Conservation (phyloP, 2,113 vertebrate genomes). For the Dunckerocampus dactyliophorus region DNA sequence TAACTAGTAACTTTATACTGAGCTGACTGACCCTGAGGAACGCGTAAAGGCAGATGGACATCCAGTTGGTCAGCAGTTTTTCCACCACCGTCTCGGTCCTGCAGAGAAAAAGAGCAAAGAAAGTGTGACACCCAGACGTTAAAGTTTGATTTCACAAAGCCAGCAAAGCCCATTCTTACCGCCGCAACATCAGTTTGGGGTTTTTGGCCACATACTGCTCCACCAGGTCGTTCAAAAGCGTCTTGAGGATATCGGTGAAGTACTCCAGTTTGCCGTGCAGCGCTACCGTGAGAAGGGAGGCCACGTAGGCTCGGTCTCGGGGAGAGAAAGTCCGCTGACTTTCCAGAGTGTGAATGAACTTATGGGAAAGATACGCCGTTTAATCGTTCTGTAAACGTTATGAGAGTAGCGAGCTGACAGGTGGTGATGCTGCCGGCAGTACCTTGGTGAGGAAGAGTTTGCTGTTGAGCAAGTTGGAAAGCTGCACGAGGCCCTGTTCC, state of each 20-base stretch:
- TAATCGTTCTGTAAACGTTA: fast-evolving
- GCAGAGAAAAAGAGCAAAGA: slow-evolving; percentile 25
- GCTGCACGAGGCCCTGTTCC: slow-evolving; percentile 93
- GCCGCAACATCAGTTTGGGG: slow-evolving; percentile 95
- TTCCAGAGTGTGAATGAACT: slow-evolving; percentile 97
- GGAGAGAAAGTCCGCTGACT: slow-evolving; percentile 94
- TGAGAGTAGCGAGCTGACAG: neutral
- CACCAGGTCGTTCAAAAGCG: slow-evolving; percentile 89
- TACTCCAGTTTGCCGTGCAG: slow-evolving; percentile 96
- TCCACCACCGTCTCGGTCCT: slow-evolving; percentile 98
- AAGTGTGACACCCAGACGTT: neutral
- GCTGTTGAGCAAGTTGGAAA: slow-evolving; percentile 97
- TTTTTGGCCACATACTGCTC: slow-evolving; percentile 98
- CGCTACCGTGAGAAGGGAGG: slow-evolving; percentile 89
- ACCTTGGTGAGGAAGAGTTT: slow-evolving; percentile 99
- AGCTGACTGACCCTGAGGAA: slow-evolving; percentile 85
- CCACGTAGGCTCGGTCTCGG: slow-evolving; percentile 90
- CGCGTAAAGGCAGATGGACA: slow-evolving; percentile 94
- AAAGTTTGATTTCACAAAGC: neutral
- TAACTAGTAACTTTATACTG: too few relatives aligned
- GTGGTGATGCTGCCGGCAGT: neutral
- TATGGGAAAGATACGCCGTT: neutral
- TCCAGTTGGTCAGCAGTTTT: slow-evolving; percentile 98
- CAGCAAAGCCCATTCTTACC: slow-evolving; percentile 62
- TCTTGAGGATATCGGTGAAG: slow-evolving; percentile 97